Evolutionary conservation across 2,888 invertebrate genomes (phyloP), one percentile per base, ranked within the genome.

Genomic region (Ischnura elegans): DNA sequence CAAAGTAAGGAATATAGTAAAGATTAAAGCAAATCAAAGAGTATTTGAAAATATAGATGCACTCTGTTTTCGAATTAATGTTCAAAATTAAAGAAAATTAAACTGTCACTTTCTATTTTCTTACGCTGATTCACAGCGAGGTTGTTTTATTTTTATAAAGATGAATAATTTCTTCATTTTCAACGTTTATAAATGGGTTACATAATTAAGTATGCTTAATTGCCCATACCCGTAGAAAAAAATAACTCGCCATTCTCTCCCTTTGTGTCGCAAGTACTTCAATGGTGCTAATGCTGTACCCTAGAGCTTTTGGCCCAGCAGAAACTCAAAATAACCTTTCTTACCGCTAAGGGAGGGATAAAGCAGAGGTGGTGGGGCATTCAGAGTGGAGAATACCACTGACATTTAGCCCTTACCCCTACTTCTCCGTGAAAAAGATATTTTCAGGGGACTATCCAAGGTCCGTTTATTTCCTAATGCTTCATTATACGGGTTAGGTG

Each of bases 391-490:
- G 76, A 13, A 36, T n/a, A 76, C 36, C 29, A 36, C 76, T 76
- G 76, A 76, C 76, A 76, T 76, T 76, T 76, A 76, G 76, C 25
- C 36, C 76, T 1, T 76, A 36, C 36, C 29, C 36, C 36, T 76
- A 13, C 76, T 76, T 76, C 29, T 36, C 76, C 76, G 36, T 76
- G 76, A 76, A 76, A 76, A n/a, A 29, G 36, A 76, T 76, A 29
- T 36, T 76, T 76, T 76, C 36, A 76, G 36, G 25, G 76, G 76
- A 29, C 76, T 29, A 36, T 10, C 36, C 36, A 36, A 29, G 76
- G 76, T 76, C 76, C 76, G 76, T 76, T 76, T 76, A 76, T 76
- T 76, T 76, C 13, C 76, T 36, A 76, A 76, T 76, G 2, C 36
- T 76, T 36, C 76, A 76, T 76, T 76, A 76, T 76, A 36, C 36